Conservation (phyloP, 2,113 vertebrate species). For the Hiodon tergisus region DNA sequence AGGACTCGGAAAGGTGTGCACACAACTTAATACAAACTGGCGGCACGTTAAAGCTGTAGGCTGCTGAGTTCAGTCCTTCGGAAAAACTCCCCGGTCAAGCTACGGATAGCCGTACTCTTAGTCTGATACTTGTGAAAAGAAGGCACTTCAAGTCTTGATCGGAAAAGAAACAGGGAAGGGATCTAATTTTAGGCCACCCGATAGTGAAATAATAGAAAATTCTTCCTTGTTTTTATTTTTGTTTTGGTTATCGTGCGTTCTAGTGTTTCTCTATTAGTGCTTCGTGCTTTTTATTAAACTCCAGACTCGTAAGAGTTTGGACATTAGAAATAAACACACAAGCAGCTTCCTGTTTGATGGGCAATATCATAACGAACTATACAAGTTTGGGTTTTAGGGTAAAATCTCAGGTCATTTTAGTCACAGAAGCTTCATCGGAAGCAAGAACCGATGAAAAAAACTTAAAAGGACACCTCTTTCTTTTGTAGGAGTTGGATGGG, state of each 20-base stretch:
- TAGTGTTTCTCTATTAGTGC: background rate
- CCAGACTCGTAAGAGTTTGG: background rate
- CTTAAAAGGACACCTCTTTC: constrained; percentile 47
- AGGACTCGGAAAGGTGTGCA: constrained; percentile 71
- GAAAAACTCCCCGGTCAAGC: constrained; percentile 22
- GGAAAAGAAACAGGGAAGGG: too few relatives aligned
- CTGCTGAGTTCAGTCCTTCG: constrained; percentile 50
- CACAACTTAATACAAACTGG: constrained; percentile 74
- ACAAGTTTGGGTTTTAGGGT: constrained; percentile 1
- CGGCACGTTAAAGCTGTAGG: constrained; percentile 54
- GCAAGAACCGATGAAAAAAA: constrained; percentile 47
- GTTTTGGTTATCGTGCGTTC: background rate
- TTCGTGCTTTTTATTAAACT: background rate
- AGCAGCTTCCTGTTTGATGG: background rate
- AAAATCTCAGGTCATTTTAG: background rate
- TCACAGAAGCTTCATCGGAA: constrained; percentile 39
- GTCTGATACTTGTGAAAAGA: background rate
- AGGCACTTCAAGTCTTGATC: background rate
- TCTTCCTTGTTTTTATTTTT: background rate
- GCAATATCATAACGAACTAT: constrained; percentile 8
- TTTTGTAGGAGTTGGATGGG: constrained; percentile 48
- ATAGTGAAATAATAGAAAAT: too few relatives aligned
- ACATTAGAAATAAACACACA: background rate
- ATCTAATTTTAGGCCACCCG: too few relatives aligned
- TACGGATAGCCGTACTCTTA: background rate